Percentiles rank a stretch among this genome's conserved stretches.
phyloP scores from a whole-genome alignment of 2,113 vertebrate species.

The Erinaceus europaeus region DNA sequence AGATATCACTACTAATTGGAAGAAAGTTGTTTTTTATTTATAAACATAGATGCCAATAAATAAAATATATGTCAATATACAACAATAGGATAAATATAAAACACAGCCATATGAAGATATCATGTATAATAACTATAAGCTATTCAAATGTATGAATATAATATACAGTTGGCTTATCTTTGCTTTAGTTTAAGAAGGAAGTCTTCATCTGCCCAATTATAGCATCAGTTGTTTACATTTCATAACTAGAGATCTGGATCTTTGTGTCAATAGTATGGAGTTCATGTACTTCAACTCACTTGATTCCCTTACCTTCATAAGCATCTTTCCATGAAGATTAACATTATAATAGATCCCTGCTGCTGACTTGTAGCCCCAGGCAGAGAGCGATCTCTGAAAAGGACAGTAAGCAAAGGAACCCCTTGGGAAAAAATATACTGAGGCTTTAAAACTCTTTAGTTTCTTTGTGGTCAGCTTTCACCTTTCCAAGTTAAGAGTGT shows the following conservation, averaged over 20 bases:
- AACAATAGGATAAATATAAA: too few relatives aligned
- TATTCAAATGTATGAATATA: too few relatives aligned
- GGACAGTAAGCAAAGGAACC: not conserved
- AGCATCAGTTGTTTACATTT: slow-evolving; percentile 31
- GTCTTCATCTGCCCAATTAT: slow-evolving; percentile 2
- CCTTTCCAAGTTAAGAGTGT: not conserved
- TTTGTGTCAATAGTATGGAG: slow-evolving; percentile 45
- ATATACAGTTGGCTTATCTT: too few relatives aligned
- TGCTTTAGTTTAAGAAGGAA: too few relatives aligned
- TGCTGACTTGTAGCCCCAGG: not conserved
- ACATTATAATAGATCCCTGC: slow-evolving; percentile 27
- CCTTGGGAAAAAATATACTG: not conserved
- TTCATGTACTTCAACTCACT: slow-evolving; percentile 28
- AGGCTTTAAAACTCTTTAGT: not conserved
- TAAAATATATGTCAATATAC: too few relatives aligned
- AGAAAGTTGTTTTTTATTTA: not conserved
- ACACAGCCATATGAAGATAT: too few relatives aligned
- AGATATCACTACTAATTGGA: not conserved
- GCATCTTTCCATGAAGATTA: slow-evolving; percentile 31
- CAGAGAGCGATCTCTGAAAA: slow-evolving; percentile 23
- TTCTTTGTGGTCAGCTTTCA: not conserved
- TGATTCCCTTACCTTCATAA: slow-evolving; percentile 41
- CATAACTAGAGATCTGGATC: slow-evolving; percentile 16
- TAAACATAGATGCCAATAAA: too few relatives aligned
- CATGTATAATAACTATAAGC: too few relatives aligned